A percentile compares a stretch with the other conserved stretches of the same genome.
Evolutionary conservation across 2,113 vertebrate species (phyloP).

Genomic region (Apodemus sylvaticus): DNA sequence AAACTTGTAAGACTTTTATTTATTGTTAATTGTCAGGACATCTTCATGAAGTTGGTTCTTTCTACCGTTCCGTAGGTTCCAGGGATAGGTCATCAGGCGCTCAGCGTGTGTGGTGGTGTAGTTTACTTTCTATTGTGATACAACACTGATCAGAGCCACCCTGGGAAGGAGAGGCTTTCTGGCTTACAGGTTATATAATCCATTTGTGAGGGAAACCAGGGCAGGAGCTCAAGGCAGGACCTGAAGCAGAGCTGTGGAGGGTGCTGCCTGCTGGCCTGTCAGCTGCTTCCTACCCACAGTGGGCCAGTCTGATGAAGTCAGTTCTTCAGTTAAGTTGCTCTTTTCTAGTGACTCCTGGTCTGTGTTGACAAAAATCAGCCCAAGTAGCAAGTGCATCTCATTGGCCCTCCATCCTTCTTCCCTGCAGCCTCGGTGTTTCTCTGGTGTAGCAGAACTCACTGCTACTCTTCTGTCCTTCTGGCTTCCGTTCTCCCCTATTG

Average conservation of each 20-base stretch:
- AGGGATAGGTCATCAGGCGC: background rate
- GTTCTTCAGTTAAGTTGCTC: background rate
- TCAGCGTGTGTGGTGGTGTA: background rate
- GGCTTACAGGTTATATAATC: background rate
- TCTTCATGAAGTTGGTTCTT: background rate
- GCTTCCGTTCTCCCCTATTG: background rate
- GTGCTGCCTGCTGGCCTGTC: background rate
- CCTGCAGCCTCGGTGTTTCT: background rate
- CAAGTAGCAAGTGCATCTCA: background rate
- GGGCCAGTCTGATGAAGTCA: background rate
- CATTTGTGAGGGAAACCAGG: background rate
- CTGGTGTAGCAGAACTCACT: background rate
- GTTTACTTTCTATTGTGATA: background rate
- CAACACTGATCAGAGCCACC: background rate
- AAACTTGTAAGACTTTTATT: background rate
- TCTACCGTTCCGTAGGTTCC: background rate
- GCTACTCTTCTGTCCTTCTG: background rate
- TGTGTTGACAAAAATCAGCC: background rate
- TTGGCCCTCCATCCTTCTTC: background rate
- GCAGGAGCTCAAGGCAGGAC: background rate
- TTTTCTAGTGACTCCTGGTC: background rate
- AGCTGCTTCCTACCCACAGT: background rate
- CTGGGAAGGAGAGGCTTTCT: background rate
- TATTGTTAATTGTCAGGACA: background rate
- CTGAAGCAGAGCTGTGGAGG: background rate